Conservation (phyloP, 2,113 vertebrate species). For the Saguinus midas region DNA sequence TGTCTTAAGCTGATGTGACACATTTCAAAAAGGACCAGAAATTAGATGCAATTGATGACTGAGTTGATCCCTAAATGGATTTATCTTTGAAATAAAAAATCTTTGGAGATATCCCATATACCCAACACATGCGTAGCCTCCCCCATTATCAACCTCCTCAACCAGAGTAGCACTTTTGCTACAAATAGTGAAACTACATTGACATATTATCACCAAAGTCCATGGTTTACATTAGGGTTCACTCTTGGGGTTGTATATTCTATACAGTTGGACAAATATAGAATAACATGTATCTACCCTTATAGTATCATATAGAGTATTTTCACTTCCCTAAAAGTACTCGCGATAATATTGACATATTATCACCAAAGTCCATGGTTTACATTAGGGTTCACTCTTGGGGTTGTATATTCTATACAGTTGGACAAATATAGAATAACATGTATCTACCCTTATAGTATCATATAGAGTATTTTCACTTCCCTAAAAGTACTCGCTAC, state of each 20-base stretch:
- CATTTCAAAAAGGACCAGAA: conserved; percentile 27
- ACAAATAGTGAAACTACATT: not conserved
- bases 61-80: conserved; percentile 16
- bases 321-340: not conserved
- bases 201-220: not conserved
- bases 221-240: not conserved
- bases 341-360: not conserved
- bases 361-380: not conserved
- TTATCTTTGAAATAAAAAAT: conserved; percentile 46
- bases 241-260: too few relatives aligned
- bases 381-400: too few relatives aligned
- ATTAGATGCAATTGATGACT: not conserved
- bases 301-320: not conserved
- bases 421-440: not conserved
- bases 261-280: not conserved
- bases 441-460: not conserved
- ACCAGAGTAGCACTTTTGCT: not conserved
- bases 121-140: not conserved
- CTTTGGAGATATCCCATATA: not conserved
- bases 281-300: not conserved
- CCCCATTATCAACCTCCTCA: too few relatives aligned
- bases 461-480: not conserved
- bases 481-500: not conserved
- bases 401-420: too few relatives aligned
- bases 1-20: conserved; percentile 19